These are phyloP conservation scores for Himalopsyche anomala DNA, from an alignment of 2,888 invertebrate species.

Conservation along the genomic window DNA sequence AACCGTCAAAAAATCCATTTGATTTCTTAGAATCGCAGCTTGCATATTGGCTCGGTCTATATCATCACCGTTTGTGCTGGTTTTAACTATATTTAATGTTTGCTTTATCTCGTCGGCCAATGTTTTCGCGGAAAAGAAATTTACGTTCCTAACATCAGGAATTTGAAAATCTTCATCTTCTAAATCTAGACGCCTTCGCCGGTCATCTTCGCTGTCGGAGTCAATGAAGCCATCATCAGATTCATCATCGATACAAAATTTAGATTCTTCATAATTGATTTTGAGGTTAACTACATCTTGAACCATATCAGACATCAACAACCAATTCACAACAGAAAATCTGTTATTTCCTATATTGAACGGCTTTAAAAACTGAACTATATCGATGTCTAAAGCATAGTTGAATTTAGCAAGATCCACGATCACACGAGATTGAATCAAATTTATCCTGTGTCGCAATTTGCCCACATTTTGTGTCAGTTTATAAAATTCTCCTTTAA, in stretches of 20 bases:
- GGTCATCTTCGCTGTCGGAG: background rate
- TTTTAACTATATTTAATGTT: background rate
- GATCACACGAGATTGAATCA: constrained; percentile 32
- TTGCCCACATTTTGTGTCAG: constrained; percentile 11
- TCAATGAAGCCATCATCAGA: background rate
- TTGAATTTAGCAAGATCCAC: background rate
- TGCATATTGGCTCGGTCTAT: background rate
- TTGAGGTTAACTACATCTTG: background rate
- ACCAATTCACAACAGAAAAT: constrained; percentile 49
- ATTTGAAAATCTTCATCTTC: background rate
- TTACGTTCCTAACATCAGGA: background rate
- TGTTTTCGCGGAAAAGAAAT: background rate
- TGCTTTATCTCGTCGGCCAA: background rate
- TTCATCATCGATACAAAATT: background rate
- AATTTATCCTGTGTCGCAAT: constrained; percentile 32
- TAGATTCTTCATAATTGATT: too few relatives aligned
- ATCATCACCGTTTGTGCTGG: background rate
- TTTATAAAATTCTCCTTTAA: background rate
- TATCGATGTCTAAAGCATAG: background rate
- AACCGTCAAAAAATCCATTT: background rate
- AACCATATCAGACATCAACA: constrained; percentile 35
- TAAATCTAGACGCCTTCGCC: background rate
- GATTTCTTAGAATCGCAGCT: background rate
- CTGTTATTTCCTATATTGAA: constrained; percentile 17
- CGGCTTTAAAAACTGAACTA: constrained; percentile 57